A percentile compares a stretch with the other conserved stretches of the same genome.
Evolutionary conservation across 2,797 vertebrate species (phyloP).

Genomic region (Vireo griseus): DNA sequence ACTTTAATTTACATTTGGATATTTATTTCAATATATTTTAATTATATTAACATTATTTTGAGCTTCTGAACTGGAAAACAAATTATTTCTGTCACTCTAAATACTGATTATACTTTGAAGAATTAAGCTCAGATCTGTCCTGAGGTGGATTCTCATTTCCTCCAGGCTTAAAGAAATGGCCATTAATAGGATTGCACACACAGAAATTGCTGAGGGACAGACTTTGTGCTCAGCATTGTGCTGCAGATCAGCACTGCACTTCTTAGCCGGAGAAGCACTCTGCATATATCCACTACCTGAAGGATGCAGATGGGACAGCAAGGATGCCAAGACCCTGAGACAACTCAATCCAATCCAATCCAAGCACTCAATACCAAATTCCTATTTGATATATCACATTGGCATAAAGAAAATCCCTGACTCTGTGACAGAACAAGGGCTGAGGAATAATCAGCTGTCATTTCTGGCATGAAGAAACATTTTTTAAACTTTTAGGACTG

Average conservation of each 20-base stretch:
- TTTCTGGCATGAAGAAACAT: conserved; percentile 11
- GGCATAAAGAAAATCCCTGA: not conserved
- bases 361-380: not conserved
- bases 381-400: not conserved
- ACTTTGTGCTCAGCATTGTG: not conserved
- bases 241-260: not conserved
- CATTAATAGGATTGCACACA: not conserved
- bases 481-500: conserved; percentile 9
- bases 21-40: not conserved
- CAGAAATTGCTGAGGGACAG: not conserved
- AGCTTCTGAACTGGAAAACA: not conserved
- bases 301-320: not conserved
- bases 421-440: conserved; percentile 1
- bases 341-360: not conserved
- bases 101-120: not conserved
- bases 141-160: not conserved
- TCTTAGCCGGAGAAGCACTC: not conserved
- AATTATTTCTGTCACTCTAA: not conserved
- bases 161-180: not conserved
- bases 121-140: not conserved
- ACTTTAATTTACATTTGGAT: not conserved
- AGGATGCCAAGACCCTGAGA: not conserved
- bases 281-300: not conserved
- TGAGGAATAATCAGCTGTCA: conserved; percentile 26
- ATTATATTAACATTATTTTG: not conserved